These are phyloP conservation scores for Oryzias melastigma DNA, from an alignment of 2,113 vertebrate species.

Conservation along the genomic window DNA sequence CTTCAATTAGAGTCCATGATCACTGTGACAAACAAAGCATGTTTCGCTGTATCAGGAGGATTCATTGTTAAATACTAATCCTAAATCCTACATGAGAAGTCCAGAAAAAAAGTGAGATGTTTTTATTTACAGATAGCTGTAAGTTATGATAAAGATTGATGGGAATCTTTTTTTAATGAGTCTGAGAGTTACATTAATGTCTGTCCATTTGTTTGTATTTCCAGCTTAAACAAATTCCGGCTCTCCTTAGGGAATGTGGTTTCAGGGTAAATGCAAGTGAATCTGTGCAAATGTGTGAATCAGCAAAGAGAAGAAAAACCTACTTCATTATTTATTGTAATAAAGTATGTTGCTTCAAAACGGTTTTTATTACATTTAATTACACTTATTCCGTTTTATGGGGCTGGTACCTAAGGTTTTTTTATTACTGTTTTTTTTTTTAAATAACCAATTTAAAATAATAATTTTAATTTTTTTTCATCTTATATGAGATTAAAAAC, in stretches of 20 bases:
- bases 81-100: constrained; percentile 56
- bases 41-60: constrained; percentile 56
- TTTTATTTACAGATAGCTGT: constrained; percentile 50
- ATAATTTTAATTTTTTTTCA: no score
- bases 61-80: constrained; percentile 59
- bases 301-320: not conserved
- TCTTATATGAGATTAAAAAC: no score
- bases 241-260: constrained; percentile 11
- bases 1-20: constrained; percentile 61
- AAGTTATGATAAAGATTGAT: constrained; percentile 43
- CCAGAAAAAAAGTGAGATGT: constrained; percentile 25
- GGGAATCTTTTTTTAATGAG: constrained; percentile 4
- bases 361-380: no score
- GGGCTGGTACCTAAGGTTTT: no score
- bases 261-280: not conserved
- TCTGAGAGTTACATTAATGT: constrained; percentile 13
- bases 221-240: constrained; percentile 14
- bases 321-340: no score
- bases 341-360: no score
- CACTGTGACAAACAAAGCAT: constrained; percentile 52
- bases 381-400: no score
- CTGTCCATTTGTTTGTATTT: constrained; percentile 24
- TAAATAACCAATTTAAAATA: no score
- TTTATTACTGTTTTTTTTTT: no score
- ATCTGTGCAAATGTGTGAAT: not conserved